Evolutionary conservation across 1,140 invertebrate species (phyloP).

Genomic region (Hyposmocoma kahamanoa): DNA sequence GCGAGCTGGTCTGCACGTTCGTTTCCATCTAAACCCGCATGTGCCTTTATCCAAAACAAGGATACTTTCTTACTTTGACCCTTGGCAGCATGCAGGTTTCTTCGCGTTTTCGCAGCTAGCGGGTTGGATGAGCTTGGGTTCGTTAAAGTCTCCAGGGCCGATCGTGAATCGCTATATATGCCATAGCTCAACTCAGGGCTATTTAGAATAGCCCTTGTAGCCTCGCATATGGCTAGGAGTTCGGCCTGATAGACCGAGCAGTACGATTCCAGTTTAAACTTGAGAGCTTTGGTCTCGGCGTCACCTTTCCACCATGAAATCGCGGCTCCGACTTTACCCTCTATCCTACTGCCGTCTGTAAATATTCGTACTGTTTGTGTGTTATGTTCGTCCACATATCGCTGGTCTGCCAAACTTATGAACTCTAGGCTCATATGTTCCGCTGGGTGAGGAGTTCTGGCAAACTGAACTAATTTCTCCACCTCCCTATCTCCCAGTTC

Average conservation of each 20-base stretch:
- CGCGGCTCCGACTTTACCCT: not conserved
- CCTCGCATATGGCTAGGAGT: conserved; percentile 4
- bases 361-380: not conserved
- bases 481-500: not conserved
- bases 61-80: not conserved
- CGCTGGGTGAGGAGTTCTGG: not conserved
- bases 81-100: not conserved
- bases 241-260: no score
- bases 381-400: not conserved
- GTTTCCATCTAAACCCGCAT: no score
- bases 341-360: not conserved
- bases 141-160: not conserved
- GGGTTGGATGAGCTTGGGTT: not conserved
- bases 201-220: not conserved
- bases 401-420: not conserved
- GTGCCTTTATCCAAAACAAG: not conserved
- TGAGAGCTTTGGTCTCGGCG: not conserved
- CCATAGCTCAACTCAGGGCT: not conserved
- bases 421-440: not conserved
- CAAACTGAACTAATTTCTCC: not conserved
- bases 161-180: not conserved
- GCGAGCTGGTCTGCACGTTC: no score
- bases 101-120: not conserved
- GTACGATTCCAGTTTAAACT: not conserved
- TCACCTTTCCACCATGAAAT: not conserved